phyloP scores from a whole-genome alignment of 2,113 vertebrate species.

The Chionis minor region DNA sequence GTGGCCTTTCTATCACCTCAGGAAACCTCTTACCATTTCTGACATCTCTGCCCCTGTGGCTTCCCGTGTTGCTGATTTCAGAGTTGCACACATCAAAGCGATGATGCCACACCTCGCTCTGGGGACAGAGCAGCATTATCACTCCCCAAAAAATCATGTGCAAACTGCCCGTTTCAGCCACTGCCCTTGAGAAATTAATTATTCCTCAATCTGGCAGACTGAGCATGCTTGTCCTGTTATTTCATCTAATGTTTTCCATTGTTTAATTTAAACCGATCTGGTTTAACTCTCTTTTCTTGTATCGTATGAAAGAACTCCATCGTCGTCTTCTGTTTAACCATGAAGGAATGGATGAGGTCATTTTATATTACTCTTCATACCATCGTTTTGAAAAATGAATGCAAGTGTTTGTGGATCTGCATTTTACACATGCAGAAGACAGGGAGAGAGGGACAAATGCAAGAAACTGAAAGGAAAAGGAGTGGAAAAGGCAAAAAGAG shows the following conservation, averaged over 20 bases:
- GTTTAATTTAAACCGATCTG: not conserved
- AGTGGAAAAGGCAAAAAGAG: not conserved
- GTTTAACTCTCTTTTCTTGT: not conserved
- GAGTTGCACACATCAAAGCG: slow-evolving; percentile 8
- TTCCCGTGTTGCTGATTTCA: slow-evolving; percentile 27
- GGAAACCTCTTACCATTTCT: slow-evolving; percentile 44
- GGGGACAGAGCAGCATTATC: slow-evolving; percentile 10
- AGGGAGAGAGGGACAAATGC: not conserved
- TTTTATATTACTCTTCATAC: not conserved
- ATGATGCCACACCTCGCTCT: slow-evolving; percentile 34
- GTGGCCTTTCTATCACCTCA: slow-evolving; percentile 47
- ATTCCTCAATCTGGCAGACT: not conserved
- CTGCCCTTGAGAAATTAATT: slow-evolving; percentile 1
- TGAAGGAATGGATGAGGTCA: not conserved
- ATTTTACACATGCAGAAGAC: not conserved
- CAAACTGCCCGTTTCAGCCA: not conserved
- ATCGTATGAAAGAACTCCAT: not conserved
- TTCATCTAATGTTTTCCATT: not conserved
- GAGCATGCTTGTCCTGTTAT: slow-evolving; percentile 23
- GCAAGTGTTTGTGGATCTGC: not conserved
- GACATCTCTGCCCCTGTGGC: not conserved
- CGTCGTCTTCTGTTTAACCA: not conserved
- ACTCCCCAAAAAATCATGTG: not conserved
- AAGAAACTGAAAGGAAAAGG: slow-evolving; percentile 19
- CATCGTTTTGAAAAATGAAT: not conserved